Evolutionary conservation across 1,140 invertebrate genomes (phyloP).

Genomic region (Drosophila virilis): DNA sequence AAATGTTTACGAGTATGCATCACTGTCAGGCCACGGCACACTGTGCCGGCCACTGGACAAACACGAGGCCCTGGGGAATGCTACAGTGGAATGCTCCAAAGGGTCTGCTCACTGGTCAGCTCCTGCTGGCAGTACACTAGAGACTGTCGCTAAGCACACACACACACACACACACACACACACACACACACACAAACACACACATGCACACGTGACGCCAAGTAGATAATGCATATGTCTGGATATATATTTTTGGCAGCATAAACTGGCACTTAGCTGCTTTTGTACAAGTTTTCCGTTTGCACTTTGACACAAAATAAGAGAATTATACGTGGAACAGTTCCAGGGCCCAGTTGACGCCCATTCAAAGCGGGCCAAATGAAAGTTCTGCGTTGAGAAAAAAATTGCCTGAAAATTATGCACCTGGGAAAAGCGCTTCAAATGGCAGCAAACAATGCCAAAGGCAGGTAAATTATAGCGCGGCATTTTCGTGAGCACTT

Average conservation of each 20-base stretch:
- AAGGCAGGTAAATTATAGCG: conserved; percentile 43
- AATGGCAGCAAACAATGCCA: conserved; percentile 15
- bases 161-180: not conserved
- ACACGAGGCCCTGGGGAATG: conserved; percentile 30
- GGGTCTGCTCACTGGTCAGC: conserved; percentile 18
- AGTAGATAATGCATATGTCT: conserved; percentile 31
- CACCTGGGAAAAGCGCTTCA: conserved; percentile 33
- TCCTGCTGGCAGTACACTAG: not conserved
- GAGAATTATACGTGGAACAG: not conserved
- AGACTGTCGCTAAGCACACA: not conserved
- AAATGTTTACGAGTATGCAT: conserved; percentile 51
- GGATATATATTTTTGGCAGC: conserved; percentile 35
- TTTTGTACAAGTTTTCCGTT: conserved; percentile 23
- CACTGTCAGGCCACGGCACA: conserved; percentile 21
- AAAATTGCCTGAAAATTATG: conserved; percentile 40
- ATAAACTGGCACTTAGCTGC: conserved; percentile 43
- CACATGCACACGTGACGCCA: not conserved
- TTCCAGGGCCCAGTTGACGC: conserved; percentile 4
- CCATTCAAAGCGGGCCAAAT: conserved; percentile 5
- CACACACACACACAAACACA: not conserved
- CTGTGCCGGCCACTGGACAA: not conserved
- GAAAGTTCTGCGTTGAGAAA: conserved; percentile 20
- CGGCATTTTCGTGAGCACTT: not conserved
- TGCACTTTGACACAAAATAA: conserved; percentile 21
- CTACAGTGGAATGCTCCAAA: conserved; percentile 20